phyloP scores from a whole-genome alignment of 2,797 vertebrate species.

The Triplophysa bombifrons region DNA sequence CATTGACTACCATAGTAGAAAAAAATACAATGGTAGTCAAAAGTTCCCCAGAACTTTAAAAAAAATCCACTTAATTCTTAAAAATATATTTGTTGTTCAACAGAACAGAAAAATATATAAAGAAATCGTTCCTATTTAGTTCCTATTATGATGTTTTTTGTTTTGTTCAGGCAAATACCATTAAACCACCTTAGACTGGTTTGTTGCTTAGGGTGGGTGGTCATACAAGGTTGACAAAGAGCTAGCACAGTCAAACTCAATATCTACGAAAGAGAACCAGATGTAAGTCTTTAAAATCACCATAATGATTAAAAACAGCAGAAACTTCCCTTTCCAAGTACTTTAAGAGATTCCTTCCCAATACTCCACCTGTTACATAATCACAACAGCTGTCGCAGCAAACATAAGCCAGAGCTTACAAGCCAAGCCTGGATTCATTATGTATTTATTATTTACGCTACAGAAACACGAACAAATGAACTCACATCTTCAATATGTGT shows the following conservation, averaged over 20 bases:
- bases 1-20: too few species aligned
- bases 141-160: too few species aligned
- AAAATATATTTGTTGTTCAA: too few species aligned
- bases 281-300: background rate
- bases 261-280: conserved; percentile 2
- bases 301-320: conserved; percentile 16
- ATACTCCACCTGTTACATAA: conserved; percentile 34
- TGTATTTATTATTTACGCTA: conserved; percentile 13
- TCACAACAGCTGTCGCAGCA: conserved; percentile 9
- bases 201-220: too few species aligned
- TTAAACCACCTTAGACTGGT: too few species aligned
- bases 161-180: too few species aligned
- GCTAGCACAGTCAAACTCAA: background rate
- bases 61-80: too few species aligned
- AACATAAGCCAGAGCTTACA: conserved; percentile 26
- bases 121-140: too few species aligned
- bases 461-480: conserved; percentile 20
- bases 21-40: too few species aligned
- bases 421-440: conserved; percentile 17
- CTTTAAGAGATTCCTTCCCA: conserved; percentile 20
- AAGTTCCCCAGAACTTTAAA: too few species aligned
- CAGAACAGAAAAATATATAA: too few species aligned
- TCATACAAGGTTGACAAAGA: background rate
- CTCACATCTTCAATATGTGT: conserved; percentile 39
- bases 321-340: conserved; percentile 16